Percentiles rank a stretch among this genome's conserved stretches.
phyloP scores from a whole-genome alignment of 2,888 invertebrate genomes.

The Eupithecia abbreviata region DNA sequence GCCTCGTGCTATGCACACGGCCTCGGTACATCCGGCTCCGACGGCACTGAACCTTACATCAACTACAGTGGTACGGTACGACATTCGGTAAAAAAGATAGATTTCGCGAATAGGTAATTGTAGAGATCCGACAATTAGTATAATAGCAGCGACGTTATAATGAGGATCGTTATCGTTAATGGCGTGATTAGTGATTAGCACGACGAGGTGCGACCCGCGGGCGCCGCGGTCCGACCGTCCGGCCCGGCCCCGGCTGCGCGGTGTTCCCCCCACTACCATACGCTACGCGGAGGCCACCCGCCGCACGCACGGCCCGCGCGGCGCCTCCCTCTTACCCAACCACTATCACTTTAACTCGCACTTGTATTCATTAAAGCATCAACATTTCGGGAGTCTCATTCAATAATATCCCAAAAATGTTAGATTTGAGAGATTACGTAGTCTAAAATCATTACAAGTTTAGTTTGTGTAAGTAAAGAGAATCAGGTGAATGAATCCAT shows the following conservation, averaged over 20 bases:
- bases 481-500: conserved; percentile 7
- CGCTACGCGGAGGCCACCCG: too few species aligned
- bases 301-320: too few species aligned
- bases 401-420: neutral
- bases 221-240: neutral
- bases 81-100: neutral
- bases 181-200: neutral
- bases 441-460: too few species aligned
- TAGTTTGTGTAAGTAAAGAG: neutral
- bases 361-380: too few species aligned
- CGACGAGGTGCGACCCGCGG: neutral
- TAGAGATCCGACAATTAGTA: neutral
- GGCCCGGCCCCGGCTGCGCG: neutral
- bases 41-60: neutral
- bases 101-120: neutral
- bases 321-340: too few species aligned
- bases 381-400: neutral
- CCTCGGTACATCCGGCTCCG: too few species aligned
- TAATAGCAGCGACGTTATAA: neutral
- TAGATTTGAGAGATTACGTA: too few species aligned
- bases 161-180: neutral
- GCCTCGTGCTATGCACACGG: too few species aligned
- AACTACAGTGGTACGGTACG: neutral
- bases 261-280: too few species aligned
- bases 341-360: too few species aligned